Conservation (phyloP, 1,140 invertebrate species). For the Caenorhabditis tropicalis region DNA sequence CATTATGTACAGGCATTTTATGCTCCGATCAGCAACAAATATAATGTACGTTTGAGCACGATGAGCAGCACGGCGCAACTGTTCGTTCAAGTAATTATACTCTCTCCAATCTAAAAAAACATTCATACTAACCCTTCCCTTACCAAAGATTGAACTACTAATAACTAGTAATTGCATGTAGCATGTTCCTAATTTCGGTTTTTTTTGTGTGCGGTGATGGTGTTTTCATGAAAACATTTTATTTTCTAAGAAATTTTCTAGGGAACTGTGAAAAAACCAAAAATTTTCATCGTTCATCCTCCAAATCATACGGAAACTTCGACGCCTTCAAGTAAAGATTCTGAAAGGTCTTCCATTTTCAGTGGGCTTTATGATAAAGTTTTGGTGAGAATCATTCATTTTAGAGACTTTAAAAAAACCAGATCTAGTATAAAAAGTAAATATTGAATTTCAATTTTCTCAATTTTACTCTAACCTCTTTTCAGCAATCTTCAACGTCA, state of each 20-base stretch:
- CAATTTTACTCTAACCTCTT: background rate
- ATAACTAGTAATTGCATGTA: background rate
- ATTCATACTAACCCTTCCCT: background rate
- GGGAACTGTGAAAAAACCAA: slow-evolving; percentile 24
- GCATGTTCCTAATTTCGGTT: background rate
- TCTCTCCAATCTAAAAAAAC: background rate
- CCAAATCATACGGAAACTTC: background rate
- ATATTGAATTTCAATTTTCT: background rate
- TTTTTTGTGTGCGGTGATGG: slow-evolving; percentile 13
- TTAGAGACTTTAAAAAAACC: too few relatives aligned
- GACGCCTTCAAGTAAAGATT: background rate
- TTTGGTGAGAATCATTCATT: background rate
- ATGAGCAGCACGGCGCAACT: slow-evolving; percentile 42
- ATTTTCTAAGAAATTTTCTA: slow-evolving; percentile 11
- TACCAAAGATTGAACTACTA: background rate
- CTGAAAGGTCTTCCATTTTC: slow-evolving; percentile 10
- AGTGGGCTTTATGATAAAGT: slow-evolving; percentile 30
- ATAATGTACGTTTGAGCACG: slow-evolving; percentile 43
- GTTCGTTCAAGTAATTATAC: slow-evolving; percentile 35
- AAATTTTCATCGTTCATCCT: slow-evolving; percentile 18
- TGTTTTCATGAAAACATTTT: background rate
- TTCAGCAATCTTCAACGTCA: slow-evolving; percentile 34
- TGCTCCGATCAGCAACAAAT: slow-evolving; percentile 10
- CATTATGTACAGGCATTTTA: slow-evolving; percentile 41
- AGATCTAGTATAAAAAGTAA: background rate